Evolutionary conservation across 2,888 invertebrate genomes (phyloP).

Genomic region (Neoscelio sp.): DNA sequence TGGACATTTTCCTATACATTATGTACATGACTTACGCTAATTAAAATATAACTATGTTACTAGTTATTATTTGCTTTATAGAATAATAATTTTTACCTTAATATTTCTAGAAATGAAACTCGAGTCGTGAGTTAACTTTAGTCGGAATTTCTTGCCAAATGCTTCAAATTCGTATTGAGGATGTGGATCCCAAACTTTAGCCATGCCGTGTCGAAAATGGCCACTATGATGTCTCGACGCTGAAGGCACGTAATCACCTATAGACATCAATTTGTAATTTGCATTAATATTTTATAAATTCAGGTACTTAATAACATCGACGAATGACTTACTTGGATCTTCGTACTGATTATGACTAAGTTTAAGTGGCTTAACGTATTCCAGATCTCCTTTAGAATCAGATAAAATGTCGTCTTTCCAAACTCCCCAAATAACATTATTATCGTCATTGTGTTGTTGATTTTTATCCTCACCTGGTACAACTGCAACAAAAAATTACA

Average conservation of each 20-base stretch:
- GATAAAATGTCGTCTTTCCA: conserved; percentile 69
- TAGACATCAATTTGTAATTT: conserved; percentile 9
- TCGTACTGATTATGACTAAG: conserved; percentile 84
- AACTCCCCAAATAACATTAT: conserved; percentile 36
- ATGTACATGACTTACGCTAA: no score
- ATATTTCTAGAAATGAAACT: conserved; percentile 85
- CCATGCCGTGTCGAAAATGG: conserved; percentile 86
- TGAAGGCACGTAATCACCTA: conserved; percentile 73
- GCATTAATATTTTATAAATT: conserved; percentile 12
- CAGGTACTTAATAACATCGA: no score
- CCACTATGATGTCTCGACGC: conserved; percentile 85
- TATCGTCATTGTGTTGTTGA: conserved; percentile 12
- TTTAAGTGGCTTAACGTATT: conserved; percentile 85
- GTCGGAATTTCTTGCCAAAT: conserved; percentile 85
- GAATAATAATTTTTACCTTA: conserved; percentile 81
- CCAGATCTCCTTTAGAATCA: conserved; percentile 79
- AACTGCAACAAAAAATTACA: conserved; percentile 1
- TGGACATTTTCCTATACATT: no score
- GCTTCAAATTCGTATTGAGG: conserved; percentile 88
- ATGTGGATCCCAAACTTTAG: conserved; percentile 89
- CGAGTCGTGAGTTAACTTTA: conserved; percentile 84
- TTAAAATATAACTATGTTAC: no score
- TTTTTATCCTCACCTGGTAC: conserved; percentile 2
- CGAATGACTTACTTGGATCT: conserved; percentile 82
- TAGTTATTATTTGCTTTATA: no score